Conservation (phyloP, 2,113 vertebrate species). For the Lamprotornis superbus region DNA sequence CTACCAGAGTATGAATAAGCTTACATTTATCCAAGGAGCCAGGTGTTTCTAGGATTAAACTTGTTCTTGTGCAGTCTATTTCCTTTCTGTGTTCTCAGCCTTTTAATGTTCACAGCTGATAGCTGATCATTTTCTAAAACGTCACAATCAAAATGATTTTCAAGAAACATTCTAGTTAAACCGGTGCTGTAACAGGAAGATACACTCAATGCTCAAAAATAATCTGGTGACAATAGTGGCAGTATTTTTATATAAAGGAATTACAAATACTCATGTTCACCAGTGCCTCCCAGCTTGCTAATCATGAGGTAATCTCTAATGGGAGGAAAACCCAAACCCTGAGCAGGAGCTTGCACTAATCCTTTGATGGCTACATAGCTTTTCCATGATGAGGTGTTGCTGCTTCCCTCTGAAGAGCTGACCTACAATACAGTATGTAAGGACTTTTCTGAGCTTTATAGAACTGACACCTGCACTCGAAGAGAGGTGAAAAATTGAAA, state of each 20-base stretch:
- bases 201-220: background rate
- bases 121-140: background rate
- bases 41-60: background rate
- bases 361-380: background rate
- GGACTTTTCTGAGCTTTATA: background rate
- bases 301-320: background rate
- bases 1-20: background rate
- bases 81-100: background rate
- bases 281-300: background rate
- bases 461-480: background rate
- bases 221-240: background rate
- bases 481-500: background rate
- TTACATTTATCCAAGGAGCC: background rate
- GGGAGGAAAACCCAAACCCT: background rate
- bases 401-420: background rate
- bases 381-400: background rate
- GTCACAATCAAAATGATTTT: background rate
- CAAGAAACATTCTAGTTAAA: background rate
- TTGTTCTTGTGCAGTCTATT: background rate
- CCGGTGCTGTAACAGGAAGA: background rate
- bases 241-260: background rate
- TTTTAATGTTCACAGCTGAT: background rate
- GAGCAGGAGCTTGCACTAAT: background rate
- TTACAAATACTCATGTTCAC: background rate
- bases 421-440: background rate